phyloP scores from a whole-genome alignment of 2,113 vertebrate genomes.

The Tenebrosternarchus preto region DNA sequence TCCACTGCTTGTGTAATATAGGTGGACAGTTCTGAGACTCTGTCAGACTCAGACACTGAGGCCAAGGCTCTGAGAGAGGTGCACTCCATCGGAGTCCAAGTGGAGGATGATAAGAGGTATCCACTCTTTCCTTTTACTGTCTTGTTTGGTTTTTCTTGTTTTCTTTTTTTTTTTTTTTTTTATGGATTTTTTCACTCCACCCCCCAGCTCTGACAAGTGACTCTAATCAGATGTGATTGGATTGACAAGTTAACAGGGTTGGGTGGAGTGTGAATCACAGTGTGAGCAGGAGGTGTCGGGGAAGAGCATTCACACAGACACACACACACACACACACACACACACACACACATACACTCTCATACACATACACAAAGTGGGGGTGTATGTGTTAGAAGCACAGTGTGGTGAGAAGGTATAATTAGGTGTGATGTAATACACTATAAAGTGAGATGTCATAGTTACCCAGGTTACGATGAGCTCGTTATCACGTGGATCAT shows the following conservation, averaged over 20 bases:
- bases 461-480: conserved; percentile 26
- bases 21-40: conserved; percentile 89
- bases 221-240: conserved; percentile 27
- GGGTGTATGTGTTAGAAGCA: conserved; percentile 24
- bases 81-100: conserved; percentile 96
- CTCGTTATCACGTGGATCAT: conserved; percentile 28
- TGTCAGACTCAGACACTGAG: conserved; percentile 93
- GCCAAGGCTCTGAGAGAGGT: conserved; percentile 90
- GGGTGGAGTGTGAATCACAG: conserved; percentile 37
- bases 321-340: conserved; percentile 16
- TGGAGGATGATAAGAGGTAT: conserved; percentile 98
- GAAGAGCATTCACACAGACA: conserved; percentile 30
- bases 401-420: conserved; percentile 47
- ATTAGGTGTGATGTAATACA: conserved; percentile 40
- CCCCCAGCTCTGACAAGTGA: background rate
- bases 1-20: conserved; percentile 56
- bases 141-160: background rate
- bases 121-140: background rate
- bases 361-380: background rate
- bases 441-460: conserved; percentile 47
- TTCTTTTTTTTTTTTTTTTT: background rate
- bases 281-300: conserved; percentile 44
- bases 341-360: background rate
- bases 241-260: conserved; percentile 28
- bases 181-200: background rate